Evolutionary conservation across 2,888 invertebrate species (phyloP).

Genomic region (Drosophila robusta): DNA sequence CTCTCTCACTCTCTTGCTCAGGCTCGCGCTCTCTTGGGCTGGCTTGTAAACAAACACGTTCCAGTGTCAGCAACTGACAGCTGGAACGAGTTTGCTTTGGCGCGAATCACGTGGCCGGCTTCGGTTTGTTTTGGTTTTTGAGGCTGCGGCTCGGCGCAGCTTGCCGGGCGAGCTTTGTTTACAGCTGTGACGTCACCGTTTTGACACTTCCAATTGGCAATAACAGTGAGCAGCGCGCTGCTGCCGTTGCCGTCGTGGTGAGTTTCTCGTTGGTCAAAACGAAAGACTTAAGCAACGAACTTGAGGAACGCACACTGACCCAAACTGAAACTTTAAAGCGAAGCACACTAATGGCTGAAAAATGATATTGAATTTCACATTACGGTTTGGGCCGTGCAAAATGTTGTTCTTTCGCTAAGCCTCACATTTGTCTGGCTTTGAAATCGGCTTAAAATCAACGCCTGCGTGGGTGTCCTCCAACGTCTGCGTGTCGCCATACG

Average conservation of each 20-base stretch:
- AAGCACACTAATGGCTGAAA: conserved; percentile 16
- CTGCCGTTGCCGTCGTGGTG: conserved; percentile 41
- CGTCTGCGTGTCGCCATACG: conserved; percentile 35
- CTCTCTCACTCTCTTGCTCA: conserved; percentile 24
- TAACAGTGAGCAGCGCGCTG: conserved; percentile 18
- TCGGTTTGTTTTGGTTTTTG: conserved; percentile 74
- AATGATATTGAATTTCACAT: conserved; percentile 71
- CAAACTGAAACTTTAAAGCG: conserved; percentile 28
- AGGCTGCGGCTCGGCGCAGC: conserved; percentile 12
- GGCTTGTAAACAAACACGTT: conserved; percentile 70
- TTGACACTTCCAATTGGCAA: conserved; percentile 68
- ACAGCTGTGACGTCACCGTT: conserved; percentile 76
- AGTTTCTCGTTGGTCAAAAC: conserved; percentile 42
- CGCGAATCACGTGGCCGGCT: conserved; percentile 71
- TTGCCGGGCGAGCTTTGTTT: conserved; percentile 59
- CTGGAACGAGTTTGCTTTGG: conserved; percentile 62
- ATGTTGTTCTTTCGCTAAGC: conserved; percentile 62
- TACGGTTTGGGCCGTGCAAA: conserved; percentile 57
- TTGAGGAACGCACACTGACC: conserved; percentile 48
- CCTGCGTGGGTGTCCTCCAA: conserved; percentile 73
- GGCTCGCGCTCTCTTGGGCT: conserved; percentile 16
- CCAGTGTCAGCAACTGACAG: conserved; percentile 56
- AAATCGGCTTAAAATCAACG: conserved; percentile 80
- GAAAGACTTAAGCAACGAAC: conserved; percentile 74
- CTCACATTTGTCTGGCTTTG: conserved; percentile 77